phyloP scores from a whole-genome alignment of 2,888 invertebrate species.

The Tricholauxania praeusta region DNA sequence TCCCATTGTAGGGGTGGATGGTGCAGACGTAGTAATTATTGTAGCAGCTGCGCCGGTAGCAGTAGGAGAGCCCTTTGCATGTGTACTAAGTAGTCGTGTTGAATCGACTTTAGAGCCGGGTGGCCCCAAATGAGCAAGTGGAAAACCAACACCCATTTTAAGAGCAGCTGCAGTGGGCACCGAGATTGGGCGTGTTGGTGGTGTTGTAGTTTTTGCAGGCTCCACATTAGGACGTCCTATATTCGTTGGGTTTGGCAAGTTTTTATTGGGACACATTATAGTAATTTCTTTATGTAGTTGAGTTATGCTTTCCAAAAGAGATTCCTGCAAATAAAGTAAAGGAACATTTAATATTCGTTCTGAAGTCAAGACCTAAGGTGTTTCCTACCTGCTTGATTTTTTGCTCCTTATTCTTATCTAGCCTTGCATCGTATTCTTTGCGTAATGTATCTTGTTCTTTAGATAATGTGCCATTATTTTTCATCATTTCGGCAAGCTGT shows the following conservation, averaged over 20 bases:
- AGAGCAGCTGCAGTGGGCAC: constrained; percentile 85
- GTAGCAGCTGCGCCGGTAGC: constrained; percentile 7
- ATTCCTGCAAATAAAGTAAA: constrained; percentile 41
- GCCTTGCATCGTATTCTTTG: constrained; percentile 81
- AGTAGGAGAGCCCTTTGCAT: constrained; percentile 66
- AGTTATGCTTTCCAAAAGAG: constrained; percentile 56
- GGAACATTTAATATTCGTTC: not conserved
- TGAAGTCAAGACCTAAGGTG: not conserved
- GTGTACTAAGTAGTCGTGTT: constrained; percentile 71
- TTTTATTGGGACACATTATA: constrained; percentile 73
- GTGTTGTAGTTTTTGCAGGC: constrained; percentile 59
- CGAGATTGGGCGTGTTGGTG: constrained; percentile 75
- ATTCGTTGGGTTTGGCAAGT: constrained; percentile 72
- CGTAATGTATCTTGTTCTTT: constrained; percentile 83
- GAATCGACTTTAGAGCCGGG: constrained; percentile 77
- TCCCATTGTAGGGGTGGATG: constrained; percentile 49
- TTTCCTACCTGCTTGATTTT: constrained; percentile 70
- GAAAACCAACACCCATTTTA: constrained; percentile 90
- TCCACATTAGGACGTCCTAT: constrained; percentile 68
- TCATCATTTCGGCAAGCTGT: constrained; percentile 80
- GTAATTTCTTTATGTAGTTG: constrained; percentile 73
- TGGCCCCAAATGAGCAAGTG: constrained; percentile 74
- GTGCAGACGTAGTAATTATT: constrained; percentile 32
- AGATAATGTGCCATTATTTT: constrained; percentile 79
- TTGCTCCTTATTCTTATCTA: constrained; percentile 76